Base-by-base conservation (phyloP, 2,888 invertebrate genomes). In the Pachliopta kotzebuea region DNA sequence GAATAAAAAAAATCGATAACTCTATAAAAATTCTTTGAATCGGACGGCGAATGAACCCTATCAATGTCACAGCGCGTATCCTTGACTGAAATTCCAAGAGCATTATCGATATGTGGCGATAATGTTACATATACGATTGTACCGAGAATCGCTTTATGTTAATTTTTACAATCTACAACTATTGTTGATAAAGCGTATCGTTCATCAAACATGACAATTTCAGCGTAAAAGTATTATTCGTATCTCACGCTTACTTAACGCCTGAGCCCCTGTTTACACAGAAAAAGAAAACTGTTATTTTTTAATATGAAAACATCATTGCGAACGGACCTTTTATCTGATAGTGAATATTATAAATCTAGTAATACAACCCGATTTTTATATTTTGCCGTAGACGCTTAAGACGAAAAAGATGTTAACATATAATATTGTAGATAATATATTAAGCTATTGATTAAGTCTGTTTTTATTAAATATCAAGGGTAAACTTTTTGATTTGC, bases 21-120 rank as follows among this genome's bases (percentile, higher is more conserved):
- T 31, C 56, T 31, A 66, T 61, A 64, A 71, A 56, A 69, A 65
- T 72, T 72, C 72, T 60, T 49, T 70, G 72, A 72, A 71, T 17
- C 49, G 53, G 14, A 49, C 61, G 71, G 68, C 65, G 63, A 68
- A 69, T 63, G 70, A 70, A 69, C 71, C 65, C 61, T 56, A 37
- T 66, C 67, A 68, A 69, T 70, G 69, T 72, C 72, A 62, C 26
- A 31, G 42, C 45, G 49, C 57, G 64, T 54, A 70, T 63, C 70
- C 70, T 71, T 72, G 67, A 65, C 59, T 53, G 62, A 56, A 61
- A 58, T 67, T 67, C 67, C 65, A 60, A 67, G 65, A 67, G 67
- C 50, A 54, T 63, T 66, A 66, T 66, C 60, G 56, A 61, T 60
- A 60, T 66, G 66, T 56, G 50, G 49, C 52, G 66, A 66, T 66